Percentiles rank a stretch among this genome's conserved stretches.
phyloP scores from a whole-genome alignment of 37 sponge, comb jelly and placozoan species.

The Sycon ciliatum region DNA sequence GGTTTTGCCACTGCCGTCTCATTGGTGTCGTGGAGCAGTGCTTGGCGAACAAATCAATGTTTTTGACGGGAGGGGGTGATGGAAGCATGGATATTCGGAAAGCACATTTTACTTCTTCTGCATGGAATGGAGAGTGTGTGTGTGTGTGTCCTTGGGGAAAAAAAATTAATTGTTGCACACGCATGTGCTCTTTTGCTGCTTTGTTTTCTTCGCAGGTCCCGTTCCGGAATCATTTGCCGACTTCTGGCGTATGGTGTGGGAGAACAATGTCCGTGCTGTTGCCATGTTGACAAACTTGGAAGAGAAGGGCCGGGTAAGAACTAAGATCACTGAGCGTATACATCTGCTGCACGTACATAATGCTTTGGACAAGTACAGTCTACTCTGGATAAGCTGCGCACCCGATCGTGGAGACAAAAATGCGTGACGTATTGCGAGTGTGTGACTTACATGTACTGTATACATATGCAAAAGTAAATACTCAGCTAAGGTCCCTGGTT shows the following conservation, averaged over 20 bases:
- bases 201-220: conserved; percentile 30
- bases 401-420: too few relatives aligned
- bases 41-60: too few relatives aligned
- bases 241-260: conserved; percentile 97
- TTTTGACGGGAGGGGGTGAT: too few relatives aligned
- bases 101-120: too few relatives aligned
- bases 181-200: background rate
- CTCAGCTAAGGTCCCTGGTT: too few relatives aligned
- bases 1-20: background rate
- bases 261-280: conserved; percentile 51
- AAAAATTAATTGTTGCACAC: too few relatives aligned
- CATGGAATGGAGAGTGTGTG: too few relatives aligned
- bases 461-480: too few relatives aligned
- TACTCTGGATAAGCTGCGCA: background rate
- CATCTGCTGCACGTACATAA: background rate
- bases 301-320: conserved; percentile 72
- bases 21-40: background rate
- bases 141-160: too few relatives aligned
- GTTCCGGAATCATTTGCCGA: conserved; percentile 65
- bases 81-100: too few relatives aligned
- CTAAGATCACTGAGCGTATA: background rate
- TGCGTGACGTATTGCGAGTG: background rate
- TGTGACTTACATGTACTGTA: background rate
- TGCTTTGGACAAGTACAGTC: background rate
- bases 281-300: conserved; percentile 87